These are phyloP conservation scores for Eudasyphora cyanicolor DNA, from an alignment of 2,888 invertebrate genomes.

Conservation along the genomic window DNA sequence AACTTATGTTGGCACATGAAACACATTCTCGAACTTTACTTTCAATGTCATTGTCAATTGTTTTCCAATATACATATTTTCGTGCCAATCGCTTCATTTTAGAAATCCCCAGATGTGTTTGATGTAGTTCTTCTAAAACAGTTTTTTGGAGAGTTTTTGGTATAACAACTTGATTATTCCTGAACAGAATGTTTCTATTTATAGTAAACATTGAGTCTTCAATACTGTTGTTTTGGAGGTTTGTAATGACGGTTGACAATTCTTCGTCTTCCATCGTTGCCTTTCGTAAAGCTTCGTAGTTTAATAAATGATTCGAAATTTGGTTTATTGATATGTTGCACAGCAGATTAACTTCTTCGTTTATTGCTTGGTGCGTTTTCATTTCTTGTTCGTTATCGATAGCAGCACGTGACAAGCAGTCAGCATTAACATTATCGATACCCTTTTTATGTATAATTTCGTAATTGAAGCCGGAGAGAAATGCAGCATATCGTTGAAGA, in stretches of 20 bases:
- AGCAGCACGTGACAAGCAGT: constrained; percentile 56
- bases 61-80: neutral
- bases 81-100: neutral
- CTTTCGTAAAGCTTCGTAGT: no score
- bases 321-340: no score
- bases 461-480: constrained; percentile 53
- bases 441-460: constrained; percentile 48
- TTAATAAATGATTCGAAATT: no score
- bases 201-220: neutral
- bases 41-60: neutral
- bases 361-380: neutral
- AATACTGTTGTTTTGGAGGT: neutral
- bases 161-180: neutral
- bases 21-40: neutral
- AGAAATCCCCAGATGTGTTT: neutral
- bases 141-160: neutral
- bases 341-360: neutral
- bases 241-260: no score
- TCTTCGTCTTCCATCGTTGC: no score
- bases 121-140: neutral
- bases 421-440: constrained; percentile 46
- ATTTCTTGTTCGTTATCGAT: neutral
- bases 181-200: neutral
- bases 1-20: neutral
- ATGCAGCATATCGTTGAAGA: constrained; percentile 53